These are phyloP conservation scores for Nephrotoma flavescens DNA, from an alignment of 2,888 invertebrate genomes.

Conservation along the genomic window DNA sequence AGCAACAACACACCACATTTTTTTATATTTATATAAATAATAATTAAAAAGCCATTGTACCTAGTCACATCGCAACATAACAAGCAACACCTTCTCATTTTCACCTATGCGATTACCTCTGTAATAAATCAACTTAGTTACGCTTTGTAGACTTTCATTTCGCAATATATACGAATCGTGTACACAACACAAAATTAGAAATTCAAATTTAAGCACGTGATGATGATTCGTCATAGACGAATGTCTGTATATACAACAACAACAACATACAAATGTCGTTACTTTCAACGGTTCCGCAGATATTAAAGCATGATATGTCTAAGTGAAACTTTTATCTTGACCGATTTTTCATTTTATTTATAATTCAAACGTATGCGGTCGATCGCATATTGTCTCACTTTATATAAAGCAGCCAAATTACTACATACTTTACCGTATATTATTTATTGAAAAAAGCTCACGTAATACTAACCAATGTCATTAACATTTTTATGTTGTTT, in stretches of 20 bases:
- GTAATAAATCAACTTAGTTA: background rate
- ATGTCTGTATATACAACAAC: background rate
- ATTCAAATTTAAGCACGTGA: background rate
- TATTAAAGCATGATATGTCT: background rate
- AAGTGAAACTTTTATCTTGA: background rate
- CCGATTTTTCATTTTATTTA: background rate
- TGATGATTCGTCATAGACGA: background rate
- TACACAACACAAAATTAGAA: background rate
- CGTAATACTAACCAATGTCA: background rate
- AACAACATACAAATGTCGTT: background rate
- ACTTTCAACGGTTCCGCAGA: background rate
- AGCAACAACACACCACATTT: background rate
- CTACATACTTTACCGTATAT: too few relatives aligned
- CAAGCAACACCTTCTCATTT: background rate
- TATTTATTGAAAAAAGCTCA: background rate
- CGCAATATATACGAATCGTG: background rate
- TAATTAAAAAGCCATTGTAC: background rate
- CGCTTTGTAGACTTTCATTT: background rate
- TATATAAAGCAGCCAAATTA: too few relatives aligned
- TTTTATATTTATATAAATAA: background rate
- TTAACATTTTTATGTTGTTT: background rate
- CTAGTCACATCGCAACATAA: background rate
- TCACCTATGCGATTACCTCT: background rate
- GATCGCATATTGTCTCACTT: too few relatives aligned
- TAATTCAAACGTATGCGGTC: too few relatives aligned